These are phyloP conservation scores for Sebastes miniatus DNA, from an alignment of 2,797 vertebrate species.

Conservation along the genomic window DNA sequence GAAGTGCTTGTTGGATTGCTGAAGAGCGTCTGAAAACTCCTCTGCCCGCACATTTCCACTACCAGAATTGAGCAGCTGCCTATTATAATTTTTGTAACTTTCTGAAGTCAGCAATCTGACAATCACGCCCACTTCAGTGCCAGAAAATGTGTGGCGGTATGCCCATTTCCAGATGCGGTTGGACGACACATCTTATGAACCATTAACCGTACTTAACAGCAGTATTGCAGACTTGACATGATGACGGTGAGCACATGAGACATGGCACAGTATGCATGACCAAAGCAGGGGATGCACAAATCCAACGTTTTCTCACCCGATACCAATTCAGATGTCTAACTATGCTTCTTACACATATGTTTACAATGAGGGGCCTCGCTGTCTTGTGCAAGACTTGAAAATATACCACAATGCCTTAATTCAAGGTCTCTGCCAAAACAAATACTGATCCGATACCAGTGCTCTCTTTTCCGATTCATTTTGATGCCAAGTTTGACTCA, in stretches of 20 bases:
- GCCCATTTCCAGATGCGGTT: neutral
- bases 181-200: neutral
- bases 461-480: neutral
- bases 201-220: neutral
- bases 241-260: neutral
- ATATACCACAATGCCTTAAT: too few relatives aligned
- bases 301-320: neutral
- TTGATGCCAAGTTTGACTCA: slow-evolving; percentile 12
- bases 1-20: neutral
- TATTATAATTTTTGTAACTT: neutral
- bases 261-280: neutral
- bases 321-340: neutral
- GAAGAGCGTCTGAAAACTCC: neutral
- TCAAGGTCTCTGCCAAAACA: neutral
- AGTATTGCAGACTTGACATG: neutral
- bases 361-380: too few relatives aligned
- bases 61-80: neutral
- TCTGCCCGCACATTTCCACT: neutral
- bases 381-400: too few relatives aligned
- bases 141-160: neutral
- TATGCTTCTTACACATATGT: too few relatives aligned
- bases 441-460: neutral
- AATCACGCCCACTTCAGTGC: neutral
- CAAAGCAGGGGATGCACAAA: neutral
- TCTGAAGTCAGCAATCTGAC: neutral